These are phyloP conservation scores for Erethizon dorsatum DNA, from an alignment of 2,797 vertebrate genomes.

Conservation along the genomic window DNA sequence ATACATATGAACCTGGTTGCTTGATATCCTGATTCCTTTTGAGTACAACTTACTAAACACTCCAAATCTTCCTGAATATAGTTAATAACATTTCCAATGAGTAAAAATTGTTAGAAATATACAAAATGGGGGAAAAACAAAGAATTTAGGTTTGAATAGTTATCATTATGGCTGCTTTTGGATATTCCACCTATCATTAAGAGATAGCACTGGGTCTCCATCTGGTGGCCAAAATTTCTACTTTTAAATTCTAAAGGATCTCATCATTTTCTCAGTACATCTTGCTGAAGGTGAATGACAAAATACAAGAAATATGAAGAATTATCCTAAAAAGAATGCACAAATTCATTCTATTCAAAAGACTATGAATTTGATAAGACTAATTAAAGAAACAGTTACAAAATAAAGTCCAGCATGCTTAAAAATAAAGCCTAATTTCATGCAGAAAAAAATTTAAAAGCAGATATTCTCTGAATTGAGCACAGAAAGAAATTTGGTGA, in stretches of 20 bases:
- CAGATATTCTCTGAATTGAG: neutral
- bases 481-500: slow-evolving; percentile 1
- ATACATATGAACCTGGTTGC: neutral
- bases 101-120: slow-evolving; percentile 41
- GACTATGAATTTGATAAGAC: neutral
- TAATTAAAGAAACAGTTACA: slow-evolving; percentile 56
- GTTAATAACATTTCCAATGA: neutral
- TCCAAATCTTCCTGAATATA: slow-evolving; percentile 51
- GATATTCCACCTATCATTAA: neutral
- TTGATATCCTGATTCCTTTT: neutral
- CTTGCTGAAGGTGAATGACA: slow-evolving; percentile 25
- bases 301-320: slow-evolving; percentile 51
- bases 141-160: slow-evolving; percentile 9
- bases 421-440: neutral
- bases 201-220: slow-evolving; percentile 79
- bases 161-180: slow-evolving; percentile 1
- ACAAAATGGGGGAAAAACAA: slow-evolving; percentile 19
- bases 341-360: slow-evolving; percentile 40
- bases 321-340: slow-evolving; percentile 58
- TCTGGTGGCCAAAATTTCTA: slow-evolving; percentile 80
- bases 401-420: neutral
- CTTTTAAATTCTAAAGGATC: slow-evolving; percentile 52
- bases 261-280: slow-evolving; percentile 36
- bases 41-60: slow-evolving; percentile 12
- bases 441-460: slow-evolving; percentile 32